phyloP scores from a whole-genome alignment of 2,797 vertebrate species.

The Muscicapa striata region DNA sequence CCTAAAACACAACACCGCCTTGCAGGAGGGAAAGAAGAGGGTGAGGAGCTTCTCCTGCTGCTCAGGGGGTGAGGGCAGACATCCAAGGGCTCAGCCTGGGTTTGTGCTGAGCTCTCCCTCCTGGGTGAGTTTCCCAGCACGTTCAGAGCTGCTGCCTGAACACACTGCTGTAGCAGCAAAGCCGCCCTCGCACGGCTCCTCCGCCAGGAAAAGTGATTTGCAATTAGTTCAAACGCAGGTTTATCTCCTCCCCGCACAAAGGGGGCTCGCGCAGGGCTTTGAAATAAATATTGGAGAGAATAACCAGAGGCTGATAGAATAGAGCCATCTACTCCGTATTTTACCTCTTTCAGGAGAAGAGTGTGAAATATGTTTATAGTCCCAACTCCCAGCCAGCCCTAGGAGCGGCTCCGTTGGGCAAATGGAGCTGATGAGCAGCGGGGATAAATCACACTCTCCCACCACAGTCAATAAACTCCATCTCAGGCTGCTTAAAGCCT shows the following conservation, averaged over 20 bases:
- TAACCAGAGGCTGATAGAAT: not conserved
- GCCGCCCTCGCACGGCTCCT: not conserved
- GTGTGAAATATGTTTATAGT: constrained; percentile 47
- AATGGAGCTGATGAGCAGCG: not conserved
- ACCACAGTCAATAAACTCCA: not conserved
- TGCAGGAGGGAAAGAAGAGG: accelerated
- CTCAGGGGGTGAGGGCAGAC: accelerated
- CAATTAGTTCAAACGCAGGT: not conserved
- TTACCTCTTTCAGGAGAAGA: constrained; percentile 5
- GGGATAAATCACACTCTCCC: constrained; percentile 27
- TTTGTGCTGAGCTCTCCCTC: not conserved
- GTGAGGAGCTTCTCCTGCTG: not conserved
- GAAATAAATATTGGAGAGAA: constrained; percentile 21
- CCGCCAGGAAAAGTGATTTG: constrained; percentile 6
- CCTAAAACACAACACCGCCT: accelerated
- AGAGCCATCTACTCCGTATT: not conserved
- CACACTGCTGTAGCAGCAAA: not conserved
- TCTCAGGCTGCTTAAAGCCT: not conserved
- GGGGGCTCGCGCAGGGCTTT: not conserved
- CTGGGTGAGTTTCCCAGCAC: not conserved
- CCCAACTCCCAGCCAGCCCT: not conserved
- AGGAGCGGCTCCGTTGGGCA: constrained; percentile 1
- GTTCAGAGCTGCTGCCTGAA: not conserved
- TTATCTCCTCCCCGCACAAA: constrained; percentile 1
- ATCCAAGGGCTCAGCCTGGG: accelerated